Evolutionary conservation across 2,797 vertebrate genomes (phyloP).

Genomic region (Oreortyx pictus): DNA sequence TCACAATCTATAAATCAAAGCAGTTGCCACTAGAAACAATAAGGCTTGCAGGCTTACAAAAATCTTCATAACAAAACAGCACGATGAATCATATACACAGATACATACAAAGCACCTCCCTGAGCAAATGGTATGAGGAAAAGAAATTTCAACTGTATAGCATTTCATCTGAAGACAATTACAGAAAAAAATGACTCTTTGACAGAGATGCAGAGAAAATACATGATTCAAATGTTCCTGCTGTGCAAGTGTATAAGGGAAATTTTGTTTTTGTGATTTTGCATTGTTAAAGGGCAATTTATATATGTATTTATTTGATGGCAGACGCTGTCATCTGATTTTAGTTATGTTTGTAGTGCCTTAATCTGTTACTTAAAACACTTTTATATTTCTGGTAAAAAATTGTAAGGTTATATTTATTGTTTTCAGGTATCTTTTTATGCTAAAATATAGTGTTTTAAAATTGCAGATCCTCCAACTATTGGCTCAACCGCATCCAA

Average conservation of each 20-base stretch:
- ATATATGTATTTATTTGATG: neutral
- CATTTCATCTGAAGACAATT: neutral
- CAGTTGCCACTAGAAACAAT: neutral
- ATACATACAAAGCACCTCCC: neutral
- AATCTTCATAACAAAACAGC: neutral
- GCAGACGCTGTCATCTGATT: neutral
- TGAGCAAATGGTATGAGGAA: neutral
- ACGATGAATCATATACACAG: neutral
- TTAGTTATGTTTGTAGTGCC: neutral
- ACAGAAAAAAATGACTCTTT: neutral
- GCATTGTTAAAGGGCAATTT: neutral
- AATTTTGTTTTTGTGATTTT: neutral
- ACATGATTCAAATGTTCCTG: neutral
- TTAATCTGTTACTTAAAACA: neutral
- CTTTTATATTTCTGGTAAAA: neutral
- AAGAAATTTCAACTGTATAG: neutral
- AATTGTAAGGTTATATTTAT: neutral
- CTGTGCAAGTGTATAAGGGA: neutral
- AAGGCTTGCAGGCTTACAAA: neutral
- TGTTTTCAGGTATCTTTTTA: neutral
- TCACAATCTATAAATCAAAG: neutral
- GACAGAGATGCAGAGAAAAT: neutral
- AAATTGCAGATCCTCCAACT: slow-evolving; percentile 86
- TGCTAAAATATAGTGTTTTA: neutral
- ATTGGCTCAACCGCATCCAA: slow-evolving; percentile 93